Evolutionary conservation across 1,140 invertebrate species (phyloP).

Genomic region (Platyura marginata): DNA sequence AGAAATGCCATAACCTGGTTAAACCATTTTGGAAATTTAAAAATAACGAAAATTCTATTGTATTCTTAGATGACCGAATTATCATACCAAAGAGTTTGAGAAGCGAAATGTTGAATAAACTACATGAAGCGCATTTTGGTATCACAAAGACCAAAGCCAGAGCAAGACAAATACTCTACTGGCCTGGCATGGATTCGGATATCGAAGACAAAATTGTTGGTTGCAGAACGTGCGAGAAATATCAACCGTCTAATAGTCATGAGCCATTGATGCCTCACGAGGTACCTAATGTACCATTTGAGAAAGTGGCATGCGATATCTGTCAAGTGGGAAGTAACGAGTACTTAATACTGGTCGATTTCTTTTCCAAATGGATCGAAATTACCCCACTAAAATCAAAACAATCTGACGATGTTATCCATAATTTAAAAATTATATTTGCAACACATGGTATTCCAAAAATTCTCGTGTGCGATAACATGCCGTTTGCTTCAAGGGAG

Average conservation of each 20-base stretch:
- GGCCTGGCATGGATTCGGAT: slow-evolving; percentile 17
- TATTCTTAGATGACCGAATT: slow-evolving; percentile 14
- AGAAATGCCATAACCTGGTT: slow-evolving; percentile 6
- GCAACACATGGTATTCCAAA: slow-evolving; percentile 13
- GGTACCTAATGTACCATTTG: slow-evolving; percentile 12
- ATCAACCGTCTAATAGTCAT: slow-evolving; percentile 10
- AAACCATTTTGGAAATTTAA: slow-evolving; percentile 8
- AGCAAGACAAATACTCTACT: slow-evolving; percentile 20
- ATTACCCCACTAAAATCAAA: slow-evolving; percentile 10
- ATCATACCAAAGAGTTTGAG: slow-evolving; percentile 15
- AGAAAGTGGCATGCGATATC: slow-evolving; percentile 13
- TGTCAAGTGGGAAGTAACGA: slow-evolving; percentile 7
- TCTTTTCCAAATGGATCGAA: slow-evolving; percentile 16
- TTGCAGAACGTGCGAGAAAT: slow-evolving; percentile 15
- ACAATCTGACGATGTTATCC: slow-evolving; percentile 7
- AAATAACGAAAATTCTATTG: slow-evolving; percentile 11
- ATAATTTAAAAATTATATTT: slow-evolving; percentile 10
- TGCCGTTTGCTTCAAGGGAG: slow-evolving; percentile 9
- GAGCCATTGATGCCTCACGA: slow-evolving; percentile 12
- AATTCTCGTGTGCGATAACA: slow-evolving; percentile 13
- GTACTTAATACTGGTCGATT: slow-evolving; percentile 14
- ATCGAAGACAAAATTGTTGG: slow-evolving; percentile 11
- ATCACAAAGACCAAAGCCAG: slow-evolving; percentile 13
- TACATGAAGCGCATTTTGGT: slow-evolving; percentile 17
- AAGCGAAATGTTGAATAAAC: slow-evolving; percentile 13